Evolutionary conservation across 2,113 vertebrate species (phyloP).

Genomic region (Nesospiza acunhae): DNA sequence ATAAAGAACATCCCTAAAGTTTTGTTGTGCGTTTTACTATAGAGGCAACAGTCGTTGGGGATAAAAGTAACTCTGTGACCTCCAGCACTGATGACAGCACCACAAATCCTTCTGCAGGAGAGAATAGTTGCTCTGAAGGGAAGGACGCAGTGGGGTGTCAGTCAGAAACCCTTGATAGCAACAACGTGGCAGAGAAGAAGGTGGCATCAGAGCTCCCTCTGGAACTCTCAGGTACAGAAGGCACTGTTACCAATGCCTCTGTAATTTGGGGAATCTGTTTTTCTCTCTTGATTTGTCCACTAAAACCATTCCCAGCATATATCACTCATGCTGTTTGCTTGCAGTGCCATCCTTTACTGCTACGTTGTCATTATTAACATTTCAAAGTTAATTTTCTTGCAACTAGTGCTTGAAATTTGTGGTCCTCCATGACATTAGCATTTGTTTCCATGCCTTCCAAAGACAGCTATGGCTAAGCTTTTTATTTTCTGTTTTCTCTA

Average conservation of each 20-base stretch:
- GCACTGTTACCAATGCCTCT: conserved; percentile 73
- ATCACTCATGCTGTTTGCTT: conserved; percentile 71
- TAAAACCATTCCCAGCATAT: conserved; percentile 35
- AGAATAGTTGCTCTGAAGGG: conserved; percentile 80
- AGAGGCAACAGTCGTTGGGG: conserved; percentile 82
- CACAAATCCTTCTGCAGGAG: conserved; percentile 78
- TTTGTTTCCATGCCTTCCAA: conserved; percentile 61
- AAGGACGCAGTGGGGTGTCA: conserved; percentile 77
- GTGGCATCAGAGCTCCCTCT: conserved; percentile 76
- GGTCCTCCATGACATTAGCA: background rate
- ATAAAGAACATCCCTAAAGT: conserved; percentile 75
- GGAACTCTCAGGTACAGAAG: conserved; percentile 86
- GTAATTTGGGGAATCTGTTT: conserved; percentile 74
- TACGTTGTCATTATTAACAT: conserved; percentile 75
- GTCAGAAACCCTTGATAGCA: conserved; percentile 75
- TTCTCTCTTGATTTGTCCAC: conserved; percentile 64
- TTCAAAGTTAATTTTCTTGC: conserved; percentile 64
- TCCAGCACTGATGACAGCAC: conserved; percentile 76
- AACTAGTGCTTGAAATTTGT: conserved; percentile 63
- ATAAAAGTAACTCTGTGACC: conserved; percentile 79
- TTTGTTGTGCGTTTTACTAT: conserved; percentile 81
- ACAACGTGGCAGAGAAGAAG: conserved; percentile 79
- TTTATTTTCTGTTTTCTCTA: conserved; percentile 53
- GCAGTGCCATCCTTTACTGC: conserved; percentile 70
- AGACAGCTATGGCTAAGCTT: conserved; percentile 42